Base-by-base conservation (phyloP, 2,797 vertebrate species). In the Esox masquinongy region DNA sequence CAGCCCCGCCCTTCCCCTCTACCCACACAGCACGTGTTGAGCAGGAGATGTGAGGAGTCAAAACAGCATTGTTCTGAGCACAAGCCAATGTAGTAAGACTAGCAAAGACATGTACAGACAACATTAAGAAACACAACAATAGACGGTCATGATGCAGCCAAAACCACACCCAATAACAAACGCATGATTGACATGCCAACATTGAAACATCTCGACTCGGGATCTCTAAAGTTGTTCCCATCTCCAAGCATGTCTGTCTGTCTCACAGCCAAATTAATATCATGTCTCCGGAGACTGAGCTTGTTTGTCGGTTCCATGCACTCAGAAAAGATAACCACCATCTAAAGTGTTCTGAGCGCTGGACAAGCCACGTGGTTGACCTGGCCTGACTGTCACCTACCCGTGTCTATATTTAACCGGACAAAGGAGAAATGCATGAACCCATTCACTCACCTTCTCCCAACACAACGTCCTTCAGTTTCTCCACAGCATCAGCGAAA, bases 401-500 rank as follows among this genome's bases (percentile, higher is more conserved):
- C 31, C 29, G 29, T 22, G 14, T n/a, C 5, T 50, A 50, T 15
- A 17, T 11, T 50, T 50, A 16, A 1, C 15, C 49, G 17, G 50
- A 51, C 50, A 53, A n/a, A 68, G 36, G 17, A 68, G 31, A 36
- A 47, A 29, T 1, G 7, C 50, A 11, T 9, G 9, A n/a, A 39
- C 19, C 43, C 3, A 67, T 0, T 0, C 0, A 50, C 93, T 93
- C 88, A 98, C 97, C 97, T 0, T 98, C 96, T 0, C 82, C 88
- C 71, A 98, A 83, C 69, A 99, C 96, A 16, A 95, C 91, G 0
- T 98, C 97, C 87, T 96, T 97, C 79, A 99, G 95, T 51, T 97
- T 98, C 89, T 98, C 97, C 82, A 99, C 94, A 0, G 95, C 95
- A 4, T 99, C 97, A 0, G 97, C 97, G 0, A 99, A 98, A 31